Base-by-base conservation (phyloP, 2,888 invertebrate genomes). In the Leptopilina drosophilae region DNA sequence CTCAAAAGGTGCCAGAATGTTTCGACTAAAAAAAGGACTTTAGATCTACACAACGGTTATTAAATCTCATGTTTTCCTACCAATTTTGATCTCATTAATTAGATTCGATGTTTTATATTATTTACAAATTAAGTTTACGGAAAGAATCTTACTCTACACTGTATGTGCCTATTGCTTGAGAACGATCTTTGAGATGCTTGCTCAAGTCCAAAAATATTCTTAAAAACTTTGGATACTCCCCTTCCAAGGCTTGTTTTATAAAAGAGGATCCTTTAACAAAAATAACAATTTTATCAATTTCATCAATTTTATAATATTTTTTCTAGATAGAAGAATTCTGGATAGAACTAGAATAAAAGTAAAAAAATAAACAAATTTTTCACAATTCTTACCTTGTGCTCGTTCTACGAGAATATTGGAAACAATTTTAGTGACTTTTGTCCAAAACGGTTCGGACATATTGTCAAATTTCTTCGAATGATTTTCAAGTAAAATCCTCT, bases 161-260 rank as follows among this genome's bases (percentile, higher is more conserved):
- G 81, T 95, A 94, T 84, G 93, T 87, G 9, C 87, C 87, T 67
- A 87, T 87, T 15, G 85, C 88, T 79, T 90, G 90, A 7, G 88
- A 86, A 78, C 86, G 86, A 76, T 91, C 90, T 81, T 95, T 95
- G 3, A 97, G 92, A 85, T 95, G 94, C 80, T 95, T 94, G 83
- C 95, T 94, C 86, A 97, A 93, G 88, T 97, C 97, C 89, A 95
- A 94, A 90, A 96, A 97, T 85, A 96, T 94, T 87, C 96, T 95
- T n/a, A 98, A 92, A 62, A 98, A 93, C 91, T 96, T 97, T 6
- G 97, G 97, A 91, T 95, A 98, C 90, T 98, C 97, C 78, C 96
- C 96, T 92, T 98, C 97, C 79, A 98, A 93, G 78, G 96, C 95
- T 91, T 97, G 97, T 87, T 95, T 96, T 65, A 97, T 94, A 84